These are phyloP conservation scores for Cataglyphis altisquamis DNA, from an alignment of 2,888 invertebrate genomes.

Conservation along the genomic window DNA sequence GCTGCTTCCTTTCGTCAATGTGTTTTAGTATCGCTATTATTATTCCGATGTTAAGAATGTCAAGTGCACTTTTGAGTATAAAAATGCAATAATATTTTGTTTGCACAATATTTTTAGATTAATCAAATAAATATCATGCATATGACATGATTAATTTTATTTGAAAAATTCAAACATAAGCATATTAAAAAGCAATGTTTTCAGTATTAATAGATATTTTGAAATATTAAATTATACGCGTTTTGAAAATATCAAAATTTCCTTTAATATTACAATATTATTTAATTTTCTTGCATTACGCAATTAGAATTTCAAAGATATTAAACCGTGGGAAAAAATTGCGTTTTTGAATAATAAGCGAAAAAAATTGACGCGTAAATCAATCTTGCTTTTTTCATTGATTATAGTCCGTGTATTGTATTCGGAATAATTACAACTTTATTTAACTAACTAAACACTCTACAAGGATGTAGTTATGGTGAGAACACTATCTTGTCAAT, in stretches of 20 bases:
- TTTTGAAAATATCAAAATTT: neutral
- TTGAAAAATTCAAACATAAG: neutral
- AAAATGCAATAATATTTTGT: slow-evolving; percentile 7
- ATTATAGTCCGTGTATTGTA: neutral
- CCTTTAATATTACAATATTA: slow-evolving; percentile 1
- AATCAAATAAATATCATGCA: neutral
- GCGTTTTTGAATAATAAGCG: neutral
- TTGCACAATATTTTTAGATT: neutral
- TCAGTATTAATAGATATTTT: neutral
- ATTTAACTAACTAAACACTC: slow-evolving; percentile 18
- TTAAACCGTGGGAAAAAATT: neutral
- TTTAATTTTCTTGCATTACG: neutral
- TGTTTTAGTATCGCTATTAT: neutral
- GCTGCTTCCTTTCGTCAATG: neutral
- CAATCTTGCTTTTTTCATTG: neutral
- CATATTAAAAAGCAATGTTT: neutral
- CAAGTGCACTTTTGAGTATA: neutral
- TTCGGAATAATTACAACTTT: neutral
- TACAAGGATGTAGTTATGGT: slow-evolving; percentile 7
- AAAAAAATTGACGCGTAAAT: neutral
- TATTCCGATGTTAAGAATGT: neutral
- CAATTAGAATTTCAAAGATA: neutral
- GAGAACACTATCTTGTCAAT: slow-evolving; percentile 29
- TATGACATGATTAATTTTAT: neutral
- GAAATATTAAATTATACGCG: neutral